These are phyloP conservation scores for Ceratosolen solmsi DNA, from an alignment of 1,140 invertebrate species.

Conservation along the genomic window DNA sequence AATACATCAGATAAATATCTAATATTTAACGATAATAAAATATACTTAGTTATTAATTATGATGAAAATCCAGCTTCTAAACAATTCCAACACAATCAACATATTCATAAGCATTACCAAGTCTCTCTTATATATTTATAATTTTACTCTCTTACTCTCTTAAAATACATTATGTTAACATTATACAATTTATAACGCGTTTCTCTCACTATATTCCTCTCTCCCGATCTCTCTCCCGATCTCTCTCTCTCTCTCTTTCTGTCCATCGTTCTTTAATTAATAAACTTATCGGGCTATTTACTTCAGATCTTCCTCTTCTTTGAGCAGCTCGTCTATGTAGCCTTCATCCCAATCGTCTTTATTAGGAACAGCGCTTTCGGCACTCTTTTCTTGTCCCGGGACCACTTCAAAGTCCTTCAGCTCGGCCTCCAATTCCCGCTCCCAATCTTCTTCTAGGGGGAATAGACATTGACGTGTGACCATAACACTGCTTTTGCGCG, in stretches of 20 bases:
- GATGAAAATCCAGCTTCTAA: background rate
- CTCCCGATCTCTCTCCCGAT: background rate
- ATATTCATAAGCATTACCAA: background rate
- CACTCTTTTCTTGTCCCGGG: constrained; percentile 58
- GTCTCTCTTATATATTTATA: background rate
- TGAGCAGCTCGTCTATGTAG: constrained; percentile 76
- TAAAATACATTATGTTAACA: background rate
- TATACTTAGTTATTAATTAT: background rate
- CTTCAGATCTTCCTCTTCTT: constrained; percentile 72
- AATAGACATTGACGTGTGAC: constrained; percentile 60
- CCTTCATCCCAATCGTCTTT: constrained; percentile 76
- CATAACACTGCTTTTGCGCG: constrained; percentile 48
- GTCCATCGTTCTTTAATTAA: background rate
- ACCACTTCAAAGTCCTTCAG: constrained; percentile 94
- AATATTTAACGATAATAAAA: background rate
- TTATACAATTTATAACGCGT: background rate
- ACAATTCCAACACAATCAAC: background rate
- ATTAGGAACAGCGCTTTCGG: constrained; percentile 44
- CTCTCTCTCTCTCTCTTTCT: background rate
- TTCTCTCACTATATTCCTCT: background rate
- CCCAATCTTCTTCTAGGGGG: constrained; percentile 89
- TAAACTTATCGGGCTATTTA: constrained; percentile 53
- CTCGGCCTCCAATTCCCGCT: constrained; percentile 92
- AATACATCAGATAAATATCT: too few relatives aligned
- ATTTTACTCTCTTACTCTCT: background rate